phyloP scores from a whole-genome alignment of 2,888 invertebrate genomes.

The Coenonympha glycerion region DNA sequence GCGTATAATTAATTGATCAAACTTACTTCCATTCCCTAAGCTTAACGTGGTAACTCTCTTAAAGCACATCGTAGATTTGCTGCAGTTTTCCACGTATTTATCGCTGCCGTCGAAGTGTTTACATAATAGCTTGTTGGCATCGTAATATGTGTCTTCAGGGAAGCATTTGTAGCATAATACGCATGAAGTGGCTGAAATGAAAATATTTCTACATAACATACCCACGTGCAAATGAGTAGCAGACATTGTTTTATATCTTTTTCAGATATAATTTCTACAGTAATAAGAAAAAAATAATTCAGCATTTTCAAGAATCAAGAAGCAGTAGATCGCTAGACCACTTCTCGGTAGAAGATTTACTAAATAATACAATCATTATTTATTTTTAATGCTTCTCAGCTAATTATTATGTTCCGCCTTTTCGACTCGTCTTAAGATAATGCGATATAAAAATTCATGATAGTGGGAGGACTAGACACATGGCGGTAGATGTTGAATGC shows the following conservation, averaged over 20 bases:
- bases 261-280: too few relatives aligned
- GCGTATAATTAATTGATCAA: neutral
- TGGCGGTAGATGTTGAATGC: slow-evolving; percentile 20
- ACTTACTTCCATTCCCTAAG: slow-evolving; percentile 77
- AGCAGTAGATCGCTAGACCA: too few relatives aligned
- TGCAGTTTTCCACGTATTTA: slow-evolving; percentile 79
- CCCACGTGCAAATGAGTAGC: too few relatives aligned
- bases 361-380: too few relatives aligned
- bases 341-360: too few relatives aligned
- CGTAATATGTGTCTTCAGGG: slow-evolving; percentile 33
- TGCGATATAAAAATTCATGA: slow-evolving; percentile 12
- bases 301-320: too few relatives aligned
- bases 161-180: slow-evolving; percentile 54
- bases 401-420: neutral
- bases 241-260: too few relatives aligned
- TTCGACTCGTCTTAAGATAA: slow-evolving; percentile 1
- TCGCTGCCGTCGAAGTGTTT: slow-evolving; percentile 81
- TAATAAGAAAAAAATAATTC: too few relatives aligned
- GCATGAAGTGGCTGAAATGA: slow-evolving; percentile 48
- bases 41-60: slow-evolving; percentile 79
- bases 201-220: too few relatives aligned
- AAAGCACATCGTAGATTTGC: slow-evolving; percentile 85
- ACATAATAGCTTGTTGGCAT: slow-evolving; percentile 66
- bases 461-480: slow-evolving; percentile 20
- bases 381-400: too few relatives aligned